These are phyloP conservation scores for Pseudopipra pipra DNA, from an alignment of 2,113 vertebrate species.

Conservation along the genomic window DNA sequence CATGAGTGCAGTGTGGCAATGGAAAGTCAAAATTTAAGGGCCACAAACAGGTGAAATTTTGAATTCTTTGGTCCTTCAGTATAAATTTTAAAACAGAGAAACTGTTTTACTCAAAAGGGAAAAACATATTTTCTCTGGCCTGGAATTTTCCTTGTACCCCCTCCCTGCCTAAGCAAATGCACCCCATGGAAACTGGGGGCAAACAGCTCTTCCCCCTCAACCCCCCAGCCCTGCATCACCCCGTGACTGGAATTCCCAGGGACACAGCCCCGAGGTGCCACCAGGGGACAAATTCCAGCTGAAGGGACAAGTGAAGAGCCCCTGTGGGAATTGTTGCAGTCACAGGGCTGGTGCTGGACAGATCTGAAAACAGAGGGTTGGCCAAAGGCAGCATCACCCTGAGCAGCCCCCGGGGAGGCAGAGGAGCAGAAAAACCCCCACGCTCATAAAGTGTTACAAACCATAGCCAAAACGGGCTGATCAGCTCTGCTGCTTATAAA, in stretches of 20 bases:
- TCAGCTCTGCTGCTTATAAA: constrained; percentile 52
- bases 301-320: neutral
- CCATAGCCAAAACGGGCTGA: neutral
- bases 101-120: constrained; percentile 21
- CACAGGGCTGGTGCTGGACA: neutral
- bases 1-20: neutral
- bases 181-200: neutral
- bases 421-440: constrained; percentile 37
- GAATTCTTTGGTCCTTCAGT: constrained; percentile 71
- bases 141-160: constrained; percentile 8
- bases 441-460: constrained; percentile 27
- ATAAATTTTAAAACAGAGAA: constrained; percentile 35
- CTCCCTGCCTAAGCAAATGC: neutral
- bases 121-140: neutral
- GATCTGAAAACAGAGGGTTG: neutral
- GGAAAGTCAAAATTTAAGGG: neutral
- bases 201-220: neutral
- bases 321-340: neutral
- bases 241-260: rapidly evolving
- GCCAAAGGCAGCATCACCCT: neutral
- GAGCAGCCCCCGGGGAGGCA: neutral
- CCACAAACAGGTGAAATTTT: neutral
- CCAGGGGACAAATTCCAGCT: neutral
- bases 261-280: neutral
- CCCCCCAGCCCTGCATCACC: neutral